These are phyloP conservation scores for Meliscaeva auricollis DNA, from an alignment of 2,888 invertebrate species.

Conservation along the genomic window DNA sequence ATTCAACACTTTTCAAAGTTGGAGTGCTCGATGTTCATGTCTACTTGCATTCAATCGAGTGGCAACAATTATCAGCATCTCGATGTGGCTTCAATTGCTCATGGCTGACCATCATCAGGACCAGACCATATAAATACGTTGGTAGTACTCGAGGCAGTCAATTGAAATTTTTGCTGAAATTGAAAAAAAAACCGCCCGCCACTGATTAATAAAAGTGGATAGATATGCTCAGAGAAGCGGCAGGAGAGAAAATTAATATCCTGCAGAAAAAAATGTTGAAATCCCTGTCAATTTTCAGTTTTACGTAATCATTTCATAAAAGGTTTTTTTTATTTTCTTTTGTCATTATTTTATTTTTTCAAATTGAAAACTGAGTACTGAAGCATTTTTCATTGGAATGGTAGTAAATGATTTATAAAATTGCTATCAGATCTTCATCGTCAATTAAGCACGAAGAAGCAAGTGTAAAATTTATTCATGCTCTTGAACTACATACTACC, in stretches of 20 bases:
- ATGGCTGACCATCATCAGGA: slow-evolving; percentile 1
- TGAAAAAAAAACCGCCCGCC: slow-evolving; percentile 51
- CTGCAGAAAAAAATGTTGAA: slow-evolving; percentile 45
- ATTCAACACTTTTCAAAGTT: slow-evolving; percentile 1
- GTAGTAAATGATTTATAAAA: slow-evolving; percentile 77
- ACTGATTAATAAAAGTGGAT: slow-evolving; percentile 56
- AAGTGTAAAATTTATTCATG: slow-evolving; percentile 52
- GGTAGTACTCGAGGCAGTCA: slow-evolving; percentile 57
- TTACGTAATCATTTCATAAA: background rate
- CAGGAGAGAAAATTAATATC: slow-evolving; percentile 70
- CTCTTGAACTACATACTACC: slow-evolving; percentile 18
- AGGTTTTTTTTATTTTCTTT: slow-evolving; percentile 33
- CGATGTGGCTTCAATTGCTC: slow-evolving; percentile 59
- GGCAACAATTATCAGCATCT: slow-evolving; percentile 70
- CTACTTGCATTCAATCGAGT: slow-evolving; percentile 67
- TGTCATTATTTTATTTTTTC: slow-evolving; percentile 19
- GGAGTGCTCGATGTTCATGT: slow-evolving; percentile 38
- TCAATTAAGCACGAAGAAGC: slow-evolving; percentile 69
- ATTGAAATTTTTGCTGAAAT: slow-evolving; percentile 73
- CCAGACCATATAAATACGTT: background rate
- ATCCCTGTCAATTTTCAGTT: slow-evolving; percentile 9
- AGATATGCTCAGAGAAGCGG: slow-evolving; percentile 18
- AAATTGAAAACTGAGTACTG: slow-evolving; percentile 44
- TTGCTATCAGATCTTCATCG: slow-evolving; percentile 76
- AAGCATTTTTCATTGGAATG: slow-evolving; percentile 34